Evolutionary conservation across 1,140 invertebrate species (phyloP), one percentile per base, ranked within the genome.

Genomic region (Anoplophora glabripennis): DNA sequence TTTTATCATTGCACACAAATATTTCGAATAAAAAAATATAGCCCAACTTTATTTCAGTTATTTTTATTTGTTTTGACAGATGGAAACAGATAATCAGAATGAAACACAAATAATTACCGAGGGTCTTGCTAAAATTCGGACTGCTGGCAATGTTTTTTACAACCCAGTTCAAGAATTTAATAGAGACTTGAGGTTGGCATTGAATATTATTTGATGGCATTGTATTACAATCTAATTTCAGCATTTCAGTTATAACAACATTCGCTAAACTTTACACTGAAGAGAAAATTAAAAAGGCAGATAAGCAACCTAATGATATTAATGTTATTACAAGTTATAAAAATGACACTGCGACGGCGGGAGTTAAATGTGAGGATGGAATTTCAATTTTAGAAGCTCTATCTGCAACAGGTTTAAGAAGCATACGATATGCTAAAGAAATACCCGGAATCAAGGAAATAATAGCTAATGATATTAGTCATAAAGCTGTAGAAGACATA

Each of bases 111-210:
- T 62, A 55, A 77, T 87, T 33, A 78, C 66, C 55, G 93, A 95
- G 80, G 93, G 93, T 0, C 78, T 84, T 70, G 91, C 91, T 1
- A 82, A 84, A 69, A 85, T 94, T 58, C 76, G 87, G 11, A 83
- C 82, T 8, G 72, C 78, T 12, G 83, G 85, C 44, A 84, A 88
- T 73, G 93, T 98, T 0, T 99, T 99, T 77, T 98, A 98, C 71
- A 99, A 98, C 80, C 94, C 93, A 2, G 95, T 97, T 12, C 96
- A 99, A 77, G 92, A 98, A 77, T 98, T 98, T 69, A 98, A 98
- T 73, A 81, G 96, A 69, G 96, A 99, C 79, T 76, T 99, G n/a
- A 96, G 89, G 81, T 89, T 82, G 56, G 18, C 28, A 33, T 4
- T 4, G 15, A 12, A 4, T 17, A 46, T 8, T 41, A 15, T 41